Percentiles rank a stretch among this genome's conserved stretches.
Conservation (phyloP, 2,113 vertebrate genomes). For the Hypocryptadius cinnamomeus region DNA sequence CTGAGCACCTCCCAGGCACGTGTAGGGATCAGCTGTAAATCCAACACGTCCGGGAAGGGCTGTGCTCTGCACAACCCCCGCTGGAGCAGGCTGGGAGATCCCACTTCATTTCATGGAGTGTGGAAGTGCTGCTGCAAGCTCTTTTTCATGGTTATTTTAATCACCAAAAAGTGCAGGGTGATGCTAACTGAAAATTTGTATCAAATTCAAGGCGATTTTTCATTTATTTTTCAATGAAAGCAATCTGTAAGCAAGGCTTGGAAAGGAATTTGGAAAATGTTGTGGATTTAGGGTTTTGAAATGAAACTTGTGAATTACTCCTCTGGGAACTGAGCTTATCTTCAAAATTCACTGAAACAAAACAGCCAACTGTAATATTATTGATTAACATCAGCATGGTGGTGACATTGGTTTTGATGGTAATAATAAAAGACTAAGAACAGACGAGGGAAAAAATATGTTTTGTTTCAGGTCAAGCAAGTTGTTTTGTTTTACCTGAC, state of each 20-base stretch:
- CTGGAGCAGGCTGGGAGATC: rapidly evolving
- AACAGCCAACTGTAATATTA: not conserved
- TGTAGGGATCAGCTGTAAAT: not conserved
- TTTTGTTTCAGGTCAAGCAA: not conserved
- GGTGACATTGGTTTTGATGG: not conserved
- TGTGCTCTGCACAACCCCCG: not conserved
- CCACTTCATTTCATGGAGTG: not conserved
- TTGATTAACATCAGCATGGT: not conserved
- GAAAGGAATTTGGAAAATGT: not conserved
- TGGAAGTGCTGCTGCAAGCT: not conserved
- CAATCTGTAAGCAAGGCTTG: not conserved
- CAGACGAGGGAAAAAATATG: not conserved
- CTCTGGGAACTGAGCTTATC: not conserved
- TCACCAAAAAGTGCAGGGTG: not conserved
- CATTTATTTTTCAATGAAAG: not conserved
- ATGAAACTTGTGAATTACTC: not conserved
- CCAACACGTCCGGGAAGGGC: not conserved
- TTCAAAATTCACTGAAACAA: not conserved
- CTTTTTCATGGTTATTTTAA: not conserved
- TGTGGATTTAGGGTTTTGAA: not conserved
- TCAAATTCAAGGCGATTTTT: not conserved
- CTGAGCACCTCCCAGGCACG: not conserved
- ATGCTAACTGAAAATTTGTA: not conserved
- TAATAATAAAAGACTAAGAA: not conserved
- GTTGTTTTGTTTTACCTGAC: not conserved